phyloP scores from a whole-genome alignment of 2,797 vertebrate genomes.

The Dicrostonyx torquatus region DNA sequence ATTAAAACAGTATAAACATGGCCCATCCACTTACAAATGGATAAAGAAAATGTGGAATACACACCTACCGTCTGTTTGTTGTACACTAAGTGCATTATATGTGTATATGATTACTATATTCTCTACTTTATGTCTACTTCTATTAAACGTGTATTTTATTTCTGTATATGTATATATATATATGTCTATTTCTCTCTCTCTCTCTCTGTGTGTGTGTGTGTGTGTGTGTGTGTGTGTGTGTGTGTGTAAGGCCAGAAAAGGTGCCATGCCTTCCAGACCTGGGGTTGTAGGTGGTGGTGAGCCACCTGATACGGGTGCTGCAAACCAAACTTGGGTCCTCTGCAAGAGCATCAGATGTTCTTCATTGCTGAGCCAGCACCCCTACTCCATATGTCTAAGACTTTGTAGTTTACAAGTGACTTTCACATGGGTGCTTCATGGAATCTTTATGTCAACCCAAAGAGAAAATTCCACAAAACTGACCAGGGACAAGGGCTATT shows the following conservation, averaged over 20 bases:
- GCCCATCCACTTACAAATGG: neutral
- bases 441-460: neutral
- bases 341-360: neutral
- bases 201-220: neutral
- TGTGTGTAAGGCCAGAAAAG: neutral
- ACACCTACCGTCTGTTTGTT: neutral
- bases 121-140: neutral
- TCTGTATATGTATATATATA: neutral
- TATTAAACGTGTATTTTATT: neutral
- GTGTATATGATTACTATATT: neutral
- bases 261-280: neutral
- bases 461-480: neutral
- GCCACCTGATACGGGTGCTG: neutral
- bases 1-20: neutral
- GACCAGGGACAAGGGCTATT: neutral
- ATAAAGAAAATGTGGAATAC: neutral
- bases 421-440: neutral
- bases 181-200: rapidly evolving
- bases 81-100: neutral
- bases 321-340: neutral
- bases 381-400: neutral
- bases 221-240: neutral
- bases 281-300: neutral
- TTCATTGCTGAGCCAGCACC: neutral
- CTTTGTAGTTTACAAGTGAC: neutral